Conservation (phyloP, 2,888 invertebrate genomes). For the Eupithecia subfuscata region DNA sequence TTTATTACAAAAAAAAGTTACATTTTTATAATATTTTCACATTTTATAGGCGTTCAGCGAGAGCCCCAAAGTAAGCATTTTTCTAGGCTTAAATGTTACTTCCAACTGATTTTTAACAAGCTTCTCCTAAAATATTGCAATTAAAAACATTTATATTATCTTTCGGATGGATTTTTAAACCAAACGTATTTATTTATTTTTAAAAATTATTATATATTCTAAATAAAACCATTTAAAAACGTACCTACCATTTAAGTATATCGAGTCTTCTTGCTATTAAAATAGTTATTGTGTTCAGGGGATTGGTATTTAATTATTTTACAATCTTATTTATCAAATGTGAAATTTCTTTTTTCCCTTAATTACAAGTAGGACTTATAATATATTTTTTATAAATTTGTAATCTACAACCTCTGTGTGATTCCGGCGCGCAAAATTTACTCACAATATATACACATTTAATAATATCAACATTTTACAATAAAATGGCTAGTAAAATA, state of each 20-base stretch:
- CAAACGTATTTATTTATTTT: neutral
- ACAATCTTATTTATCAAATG: neutral
- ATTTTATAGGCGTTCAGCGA: slow-evolving; percentile 60
- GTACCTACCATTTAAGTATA: neutral
- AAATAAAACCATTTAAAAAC: neutral
- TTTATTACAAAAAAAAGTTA: slow-evolving; percentile 71
- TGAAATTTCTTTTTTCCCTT: too few species aligned
- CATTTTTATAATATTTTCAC: slow-evolving; percentile 63
- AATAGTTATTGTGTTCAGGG: neutral
- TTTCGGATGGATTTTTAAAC: neutral
- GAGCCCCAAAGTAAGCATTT: slow-evolving; percentile 48
- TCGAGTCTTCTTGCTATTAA: neutral
- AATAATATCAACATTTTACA: neutral
- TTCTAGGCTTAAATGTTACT: slow-evolving; percentile 16
- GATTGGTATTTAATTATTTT: neutral
- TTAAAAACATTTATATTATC: neutral
- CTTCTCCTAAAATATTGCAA: slow-evolving; percentile 21
- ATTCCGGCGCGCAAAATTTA: neutral
- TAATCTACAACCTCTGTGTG: neutral
- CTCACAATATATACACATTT: too few species aligned
- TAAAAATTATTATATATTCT: neutral
- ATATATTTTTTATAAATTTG: too few species aligned
- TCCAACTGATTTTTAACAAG: slow-evolving; percentile 1
- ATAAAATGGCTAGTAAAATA: neutral
- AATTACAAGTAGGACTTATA: too few species aligned